Evolutionary conservation across 2,888 invertebrate genomes (phyloP), one percentile per base, ranked within the genome.

Genomic region (Melangyna quadrimaculata): DNA sequence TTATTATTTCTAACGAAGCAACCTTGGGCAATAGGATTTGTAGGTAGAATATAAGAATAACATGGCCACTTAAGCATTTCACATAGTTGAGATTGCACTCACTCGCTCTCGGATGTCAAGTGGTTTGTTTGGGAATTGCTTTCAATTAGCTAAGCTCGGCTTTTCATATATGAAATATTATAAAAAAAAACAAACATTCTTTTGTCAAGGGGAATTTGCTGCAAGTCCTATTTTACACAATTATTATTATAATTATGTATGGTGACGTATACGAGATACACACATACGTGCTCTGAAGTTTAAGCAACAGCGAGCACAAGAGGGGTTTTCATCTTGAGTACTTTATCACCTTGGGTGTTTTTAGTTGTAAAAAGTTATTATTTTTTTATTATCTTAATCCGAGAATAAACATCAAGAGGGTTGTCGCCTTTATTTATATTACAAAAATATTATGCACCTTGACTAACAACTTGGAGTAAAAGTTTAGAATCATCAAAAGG

Each of bases 31-130:
- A n/a, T n/a, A 32, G 45, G n/a, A 63, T 43, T 27, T 12, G 2
- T 35, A 57, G 35, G 37, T n/a, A n/a, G n/a, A n/a, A n/a, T n/a
- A 59, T 9, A 59, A 22, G 19, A 19, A 57, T 57, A 32, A 37
- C 22, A 45, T 14, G 5, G 29, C 37, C 10, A 35, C 70, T 78
- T 59, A 24, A 53, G 27, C 22, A 63, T 65, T 53, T 45, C 35
- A 65, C 29, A 65, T 2, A 57, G 65, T 83, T 83, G 80, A 75
- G 80, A 84, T 57, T 67, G 70, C 70, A 59, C 63, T 51, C 63
- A 22, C 6, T 51, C 70, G 53, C 63, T 51, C 63, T 29, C 6
- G 24, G 27, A 32, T 27, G 67, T 45, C 61, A 55, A 63, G 69
- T 51, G 40, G 35, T 63, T 67, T 53, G 9, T 51, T 43, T 65